Evolutionary conservation across 2,113 vertebrate species (phyloP).

Genomic region (Cyanoderma ruficeps): DNA sequence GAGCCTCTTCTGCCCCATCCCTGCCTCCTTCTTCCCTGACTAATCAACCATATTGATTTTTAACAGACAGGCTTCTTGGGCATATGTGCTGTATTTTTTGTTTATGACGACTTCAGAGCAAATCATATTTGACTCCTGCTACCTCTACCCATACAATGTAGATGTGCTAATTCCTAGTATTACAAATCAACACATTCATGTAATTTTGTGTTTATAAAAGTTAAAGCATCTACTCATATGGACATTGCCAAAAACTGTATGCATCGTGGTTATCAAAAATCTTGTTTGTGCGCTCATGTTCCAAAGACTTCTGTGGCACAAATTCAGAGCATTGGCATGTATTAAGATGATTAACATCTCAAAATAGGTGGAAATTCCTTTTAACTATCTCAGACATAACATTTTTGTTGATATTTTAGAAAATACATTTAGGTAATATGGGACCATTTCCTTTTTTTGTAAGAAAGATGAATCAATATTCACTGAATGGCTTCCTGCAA

Average conservation of each 20-base stretch:
- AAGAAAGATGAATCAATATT: not conserved
- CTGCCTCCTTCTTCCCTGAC: not conserved
- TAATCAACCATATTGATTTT: not conserved
- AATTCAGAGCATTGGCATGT: not conserved
- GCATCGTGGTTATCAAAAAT: not conserved
- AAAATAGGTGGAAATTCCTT: not conserved
- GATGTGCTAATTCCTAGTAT: not conserved
- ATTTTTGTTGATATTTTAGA: not conserved
- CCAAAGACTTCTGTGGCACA: not conserved
- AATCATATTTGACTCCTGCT: not conserved
- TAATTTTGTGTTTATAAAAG: not conserved
- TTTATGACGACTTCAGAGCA: not conserved
- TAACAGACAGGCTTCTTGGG: not conserved
- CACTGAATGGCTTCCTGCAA: not conserved
- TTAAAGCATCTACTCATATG: not conserved
- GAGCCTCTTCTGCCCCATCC: not conserved
- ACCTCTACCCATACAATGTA: not conserved
- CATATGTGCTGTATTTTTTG: not conserved
- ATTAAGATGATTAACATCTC: not conserved
- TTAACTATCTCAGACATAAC: not conserved
- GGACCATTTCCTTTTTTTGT: not conserved
- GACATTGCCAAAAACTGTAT: not conserved
- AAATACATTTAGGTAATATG: not conserved
- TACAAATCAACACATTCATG: not conserved
- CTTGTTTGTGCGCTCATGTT: not conserved